Evolutionary conservation across 2,113 vertebrate species (phyloP), one percentile per base, ranked within the genome.

Genomic region (Mesoclemmys tuberculata): DNA sequence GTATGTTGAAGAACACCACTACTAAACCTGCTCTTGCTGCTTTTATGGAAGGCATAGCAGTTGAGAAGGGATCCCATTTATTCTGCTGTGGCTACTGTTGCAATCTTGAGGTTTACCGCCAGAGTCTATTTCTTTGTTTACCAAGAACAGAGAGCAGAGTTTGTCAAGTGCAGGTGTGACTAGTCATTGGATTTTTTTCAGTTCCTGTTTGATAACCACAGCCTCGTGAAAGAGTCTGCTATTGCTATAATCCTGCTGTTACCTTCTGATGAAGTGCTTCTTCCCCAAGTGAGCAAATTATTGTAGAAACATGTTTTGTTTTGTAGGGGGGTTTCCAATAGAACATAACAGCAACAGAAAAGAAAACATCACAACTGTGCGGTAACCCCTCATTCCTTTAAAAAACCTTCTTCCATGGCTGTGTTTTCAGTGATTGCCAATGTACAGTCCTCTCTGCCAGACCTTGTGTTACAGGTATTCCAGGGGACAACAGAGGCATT

Each of bases 311-410:
- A 71, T 95, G 79, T 93, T 90, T 88, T 90, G 24, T 52, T 12
- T 49, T 80, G n/a, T 12, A 2, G 5, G 27, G 31, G 56, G 31
- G 31, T 41, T 3, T 11, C 61, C 84, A 9, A 27, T 82, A 90
- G 35, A 91, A 95, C 96, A 96, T 89, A 94, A 90, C 21, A 96
- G 97, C 96, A 94, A 97, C 97, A 95, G 94, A 92, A 94, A 94
- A 94, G 71, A 54, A 75, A 96, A 51, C 74, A 84, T 96, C 91
- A 80, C 38, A 90, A 91, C 93, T 84, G 29, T 93, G 85, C 81
- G 29, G 22, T 24, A 96, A 94, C 95, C 77, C 85, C 92, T 71
- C 75, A 80, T 74, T 92, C 84, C 89, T 94, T 94, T 94, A 93
- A 97, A 97, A 97, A 96, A 78, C 68, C 82, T 80, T 85, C 68